These are phyloP conservation scores for Odontesthes bonariensis DNA, from an alignment of 2,113 vertebrate genomes.

Conservation along the genomic window DNA sequence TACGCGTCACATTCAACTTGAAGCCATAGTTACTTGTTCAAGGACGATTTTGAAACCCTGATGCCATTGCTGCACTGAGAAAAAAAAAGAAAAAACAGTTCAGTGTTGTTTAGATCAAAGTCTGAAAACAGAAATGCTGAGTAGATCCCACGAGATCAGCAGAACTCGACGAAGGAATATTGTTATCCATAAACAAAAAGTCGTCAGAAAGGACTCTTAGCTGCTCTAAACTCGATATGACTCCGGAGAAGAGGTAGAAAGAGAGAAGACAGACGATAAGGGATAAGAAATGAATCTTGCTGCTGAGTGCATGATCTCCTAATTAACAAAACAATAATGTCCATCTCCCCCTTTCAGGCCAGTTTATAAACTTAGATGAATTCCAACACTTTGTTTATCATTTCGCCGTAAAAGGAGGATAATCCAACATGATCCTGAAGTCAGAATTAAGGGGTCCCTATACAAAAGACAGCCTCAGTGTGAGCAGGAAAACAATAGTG, in stretches of 20 bases:
- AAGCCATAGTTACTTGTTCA: conserved; percentile 78
- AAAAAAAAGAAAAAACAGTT: conserved; percentile 19
- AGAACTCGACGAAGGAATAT: conserved; percentile 15
- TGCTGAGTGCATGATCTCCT: too few species aligned
- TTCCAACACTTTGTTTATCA: too few species aligned
- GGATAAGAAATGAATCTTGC: too few species aligned
- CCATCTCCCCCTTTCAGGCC: too few species aligned
- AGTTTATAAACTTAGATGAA: too few species aligned
- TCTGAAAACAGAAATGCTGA: conserved; percentile 34
- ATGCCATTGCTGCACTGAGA: conserved; percentile 2
- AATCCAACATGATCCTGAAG: not conserved
- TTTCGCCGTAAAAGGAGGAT: too few species aligned
- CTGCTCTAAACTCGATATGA: not conserved
- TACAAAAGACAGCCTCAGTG: not conserved
- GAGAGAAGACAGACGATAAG: too few species aligned
- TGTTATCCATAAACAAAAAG: not conserved
- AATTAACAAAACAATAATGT: too few species aligned
- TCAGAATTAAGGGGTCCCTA: not conserved
- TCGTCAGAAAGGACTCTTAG: not conserved
- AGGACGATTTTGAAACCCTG: conserved; percentile 69
- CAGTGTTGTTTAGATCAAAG: conserved; percentile 37
- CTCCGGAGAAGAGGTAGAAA: too few species aligned
- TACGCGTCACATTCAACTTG: conserved; percentile 75
- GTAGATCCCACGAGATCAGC: conserved; percentile 20
- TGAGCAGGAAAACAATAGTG: not conserved